phyloP scores from a whole-genome alignment of 2,797 vertebrate species.

The Sebastes iracundus region DNA sequence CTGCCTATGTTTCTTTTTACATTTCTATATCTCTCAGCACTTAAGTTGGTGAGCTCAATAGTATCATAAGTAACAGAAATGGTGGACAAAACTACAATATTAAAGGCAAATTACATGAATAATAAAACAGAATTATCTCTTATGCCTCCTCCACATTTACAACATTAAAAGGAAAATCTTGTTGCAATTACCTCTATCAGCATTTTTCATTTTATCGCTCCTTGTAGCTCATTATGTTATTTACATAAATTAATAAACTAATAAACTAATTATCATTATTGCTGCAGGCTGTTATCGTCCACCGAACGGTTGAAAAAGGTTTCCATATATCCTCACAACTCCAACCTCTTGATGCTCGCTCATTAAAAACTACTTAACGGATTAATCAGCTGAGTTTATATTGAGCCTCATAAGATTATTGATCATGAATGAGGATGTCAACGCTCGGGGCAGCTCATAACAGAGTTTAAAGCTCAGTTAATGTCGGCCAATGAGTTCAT shows the following conservation, averaged over 20 bases:
- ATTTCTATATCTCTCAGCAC: background rate
- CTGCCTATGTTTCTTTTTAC: background rate
- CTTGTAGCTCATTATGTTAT: conserved; percentile 36
- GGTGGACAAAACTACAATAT: background rate
- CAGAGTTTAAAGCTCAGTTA: conserved; percentile 44
- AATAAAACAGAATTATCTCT: background rate
- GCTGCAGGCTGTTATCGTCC: conserved; percentile 40
- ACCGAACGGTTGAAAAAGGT: conserved; percentile 19
- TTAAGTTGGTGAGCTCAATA: background rate
- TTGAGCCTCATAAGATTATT: conserved; percentile 49
- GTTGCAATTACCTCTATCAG: conserved; percentile 1
- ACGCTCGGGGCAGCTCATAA: conserved; percentile 12
- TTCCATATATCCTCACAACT: conserved; percentile 33
- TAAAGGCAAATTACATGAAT: background rate
- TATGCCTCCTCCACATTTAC: background rate
- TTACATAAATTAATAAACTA: conserved; percentile 41
- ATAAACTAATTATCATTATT: conserved; percentile 23
- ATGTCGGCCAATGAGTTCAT: conserved; percentile 1
- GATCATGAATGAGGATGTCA: conserved; percentile 48
- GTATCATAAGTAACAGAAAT: background rate
- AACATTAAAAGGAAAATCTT: background rate
- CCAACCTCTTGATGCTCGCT: conserved; percentile 20
- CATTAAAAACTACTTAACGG: conserved; percentile 64
- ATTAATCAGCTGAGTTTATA: conserved; percentile 49
- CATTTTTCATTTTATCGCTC: conserved; percentile 26